Conservation (phyloP, 2,113 vertebrate genomes). For the Ciconia boyciana region DNA sequence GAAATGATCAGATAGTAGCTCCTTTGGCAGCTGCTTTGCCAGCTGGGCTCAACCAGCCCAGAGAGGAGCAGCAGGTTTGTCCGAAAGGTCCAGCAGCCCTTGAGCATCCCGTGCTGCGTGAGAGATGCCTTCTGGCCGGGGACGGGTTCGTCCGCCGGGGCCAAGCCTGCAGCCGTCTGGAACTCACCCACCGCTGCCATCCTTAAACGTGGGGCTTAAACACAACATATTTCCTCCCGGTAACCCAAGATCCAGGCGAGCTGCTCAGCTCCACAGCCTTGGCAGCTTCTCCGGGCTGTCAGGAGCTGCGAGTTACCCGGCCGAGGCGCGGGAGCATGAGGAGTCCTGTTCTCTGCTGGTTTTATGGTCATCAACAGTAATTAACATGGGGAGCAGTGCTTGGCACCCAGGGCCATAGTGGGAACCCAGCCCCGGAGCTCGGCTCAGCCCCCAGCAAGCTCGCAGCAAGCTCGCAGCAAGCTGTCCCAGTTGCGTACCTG, state of each 20-base stretch:
- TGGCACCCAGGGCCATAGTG: not conserved
- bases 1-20: not conserved
- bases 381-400: not conserved
- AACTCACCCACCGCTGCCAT: not conserved
- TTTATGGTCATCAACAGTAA: not conserved
- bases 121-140: not conserved
- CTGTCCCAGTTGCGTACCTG: not conserved
- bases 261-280: not conserved
- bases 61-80: not conserved
- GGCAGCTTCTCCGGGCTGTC: not conserved
- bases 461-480: not conserved
- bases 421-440: not conserved
- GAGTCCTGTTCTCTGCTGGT: not conserved
- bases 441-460: not conserved
- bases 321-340: fast-evolving
- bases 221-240: fast-evolving
- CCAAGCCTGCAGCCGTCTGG: not conserved
- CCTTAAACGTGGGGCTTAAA: not conserved
- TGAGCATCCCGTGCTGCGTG: fast-evolving
- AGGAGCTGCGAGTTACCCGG: not conserved
- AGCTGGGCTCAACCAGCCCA: fast-evolving
- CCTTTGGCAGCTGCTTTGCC: not conserved
- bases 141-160: fast-evolving
- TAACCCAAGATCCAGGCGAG: not conserved
- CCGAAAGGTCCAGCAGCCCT: not conserved